Conservation (phyloP, 2,888 invertebrate genomes). For the Machimus atricapillus region DNA sequence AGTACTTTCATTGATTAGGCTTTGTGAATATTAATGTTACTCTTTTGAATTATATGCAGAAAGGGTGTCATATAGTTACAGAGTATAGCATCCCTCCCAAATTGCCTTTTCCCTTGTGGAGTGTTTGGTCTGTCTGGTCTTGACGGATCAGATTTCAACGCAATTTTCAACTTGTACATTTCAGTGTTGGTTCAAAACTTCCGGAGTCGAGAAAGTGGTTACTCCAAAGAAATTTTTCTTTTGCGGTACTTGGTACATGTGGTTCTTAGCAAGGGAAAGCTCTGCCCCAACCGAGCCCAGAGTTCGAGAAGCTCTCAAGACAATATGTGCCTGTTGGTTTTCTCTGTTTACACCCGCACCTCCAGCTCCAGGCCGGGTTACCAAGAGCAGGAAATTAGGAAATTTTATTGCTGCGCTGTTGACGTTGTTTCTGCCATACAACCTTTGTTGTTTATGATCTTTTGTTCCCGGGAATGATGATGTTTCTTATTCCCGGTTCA, state of each 20-base stretch:
- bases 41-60: too few species aligned
- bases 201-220: neutral
- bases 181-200: neutral
- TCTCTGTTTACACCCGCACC: conserved; percentile 6
- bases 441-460: conserved; percentile 36
- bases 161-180: neutral
- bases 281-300: neutral
- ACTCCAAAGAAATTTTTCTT: conserved; percentile 23
- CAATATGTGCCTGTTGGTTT: conserved; percentile 16
- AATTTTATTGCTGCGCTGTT: conserved; percentile 37
- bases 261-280: neutral
- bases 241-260: conserved; percentile 5
- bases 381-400: conserved; percentile 37
- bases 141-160: neutral
- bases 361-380: neutral
- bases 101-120: neutral
- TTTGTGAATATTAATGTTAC: too few species aligned
- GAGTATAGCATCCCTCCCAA: neutral
- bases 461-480: conserved; percentile 31
- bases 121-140: neutral
- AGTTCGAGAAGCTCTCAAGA: neutral
- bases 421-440: conserved; percentile 21
- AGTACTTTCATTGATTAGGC: too few species aligned
- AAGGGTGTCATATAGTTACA: too few species aligned
- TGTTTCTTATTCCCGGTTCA: conserved; percentile 22